These are phyloP conservation scores for Bradypus variegatus DNA, from an alignment of 2,797 vertebrate species.

Conservation along the genomic window DNA sequence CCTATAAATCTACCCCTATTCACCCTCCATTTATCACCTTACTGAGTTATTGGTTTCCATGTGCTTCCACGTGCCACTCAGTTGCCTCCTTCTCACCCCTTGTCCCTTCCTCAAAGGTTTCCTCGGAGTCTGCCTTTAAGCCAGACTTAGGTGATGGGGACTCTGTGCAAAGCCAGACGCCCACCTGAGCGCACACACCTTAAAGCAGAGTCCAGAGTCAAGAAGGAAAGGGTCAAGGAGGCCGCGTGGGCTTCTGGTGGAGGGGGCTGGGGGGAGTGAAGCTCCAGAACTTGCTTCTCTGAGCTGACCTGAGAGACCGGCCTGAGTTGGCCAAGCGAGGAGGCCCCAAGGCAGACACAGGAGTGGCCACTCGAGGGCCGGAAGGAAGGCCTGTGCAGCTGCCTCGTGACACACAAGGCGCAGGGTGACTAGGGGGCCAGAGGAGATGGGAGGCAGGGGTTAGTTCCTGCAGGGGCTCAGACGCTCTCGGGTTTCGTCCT, in stretches of 20 bases:
- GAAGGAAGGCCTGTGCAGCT: background rate
- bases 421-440: rapidly evolving
- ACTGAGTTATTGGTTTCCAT: too few relatives aligned
- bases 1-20: too few relatives aligned
- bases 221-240: background rate
- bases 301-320: background rate
- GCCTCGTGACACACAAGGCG: rapidly evolving
- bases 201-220: rapidly evolving
- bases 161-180: too few relatives aligned
- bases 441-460: background rate
- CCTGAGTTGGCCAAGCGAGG: background rate
- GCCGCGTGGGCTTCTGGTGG: background rate
- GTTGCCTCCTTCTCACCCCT: background rate
- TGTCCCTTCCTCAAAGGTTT: background rate
- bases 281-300: background rate
- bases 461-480: background rate
- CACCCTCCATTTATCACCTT: background rate
- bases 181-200: background rate
- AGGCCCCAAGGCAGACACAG: background rate
- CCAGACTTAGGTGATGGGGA: background rate
- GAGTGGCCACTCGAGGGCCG: rapidly evolving
- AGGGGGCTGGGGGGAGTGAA: background rate
- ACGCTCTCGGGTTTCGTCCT: background rate
- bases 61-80: too few relatives aligned
- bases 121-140: background rate